Conservation (phyloP, 1,140 invertebrate genomes). For the Xylocopa sonorina region DNA sequence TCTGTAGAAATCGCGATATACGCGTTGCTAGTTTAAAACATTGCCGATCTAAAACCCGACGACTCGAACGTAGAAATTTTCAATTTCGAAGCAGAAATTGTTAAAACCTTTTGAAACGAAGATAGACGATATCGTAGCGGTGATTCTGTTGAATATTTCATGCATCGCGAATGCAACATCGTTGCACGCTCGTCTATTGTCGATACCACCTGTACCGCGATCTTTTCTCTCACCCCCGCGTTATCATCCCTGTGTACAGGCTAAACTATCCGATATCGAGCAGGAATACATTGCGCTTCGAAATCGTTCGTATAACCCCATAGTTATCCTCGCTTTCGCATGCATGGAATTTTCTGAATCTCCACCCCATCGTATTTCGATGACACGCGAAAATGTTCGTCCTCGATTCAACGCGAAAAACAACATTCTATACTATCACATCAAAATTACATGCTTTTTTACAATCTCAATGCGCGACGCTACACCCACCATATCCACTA, state of each 20-base stretch:
- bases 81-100: neutral
- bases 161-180: constrained; percentile 35
- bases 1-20: neutral
- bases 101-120: neutral
- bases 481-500: too few species aligned
- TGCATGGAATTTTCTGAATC: neutral
- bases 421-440: too few species aligned
- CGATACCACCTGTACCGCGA: constrained; percentile 20
- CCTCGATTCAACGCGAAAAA: too few species aligned
- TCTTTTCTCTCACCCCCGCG: neutral
- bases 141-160: constrained; percentile 36
- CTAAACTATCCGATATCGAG: constrained; percentile 27
- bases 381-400: too few species aligned
- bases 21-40: too few species aligned
- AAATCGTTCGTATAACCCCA: neutral
- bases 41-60: too few species aligned
- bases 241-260: constrained; percentile 1
- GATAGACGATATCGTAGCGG: too few species aligned
- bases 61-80: neutral
- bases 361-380: too few species aligned
- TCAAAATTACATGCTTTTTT: too few species aligned
- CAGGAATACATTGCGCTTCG: constrained; percentile 25
- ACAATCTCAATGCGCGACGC: too few species aligned
- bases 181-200: constrained; percentile 30
- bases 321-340: neutral